Percentiles rank a stretch among this genome's conserved stretches.
Evolutionary conservation across 2,888 invertebrate species (phyloP).

Genomic region (Beris chalybata): DNA sequence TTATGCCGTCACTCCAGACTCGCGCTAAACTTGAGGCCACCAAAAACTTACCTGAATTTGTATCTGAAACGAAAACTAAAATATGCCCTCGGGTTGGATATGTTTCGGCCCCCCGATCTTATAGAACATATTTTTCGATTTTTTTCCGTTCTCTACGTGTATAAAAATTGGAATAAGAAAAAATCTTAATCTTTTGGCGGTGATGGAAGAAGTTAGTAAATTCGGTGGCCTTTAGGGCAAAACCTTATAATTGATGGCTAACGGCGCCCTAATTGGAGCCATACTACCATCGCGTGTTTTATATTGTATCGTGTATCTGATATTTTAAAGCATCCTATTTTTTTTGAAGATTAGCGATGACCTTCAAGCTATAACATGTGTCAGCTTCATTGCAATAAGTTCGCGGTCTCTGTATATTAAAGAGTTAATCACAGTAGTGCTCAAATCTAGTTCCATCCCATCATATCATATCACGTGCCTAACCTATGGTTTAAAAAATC

Average conservation of each 20-base stretch:
- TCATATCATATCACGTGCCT: too few relatives aligned
- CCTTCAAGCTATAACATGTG: too few relatives aligned
- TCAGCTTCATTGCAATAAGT: too few relatives aligned
- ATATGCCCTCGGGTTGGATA: slow-evolving; percentile 13
- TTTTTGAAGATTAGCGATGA: too few relatives aligned
- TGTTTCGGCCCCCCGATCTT: slow-evolving; percentile 6
- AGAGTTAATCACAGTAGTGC: too few relatives aligned
- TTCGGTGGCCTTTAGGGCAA: slow-evolving; percentile 43
- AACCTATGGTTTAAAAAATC: too few relatives aligned
- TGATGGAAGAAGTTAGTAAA: slow-evolving; percentile 33
- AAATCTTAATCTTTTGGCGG: neutral
- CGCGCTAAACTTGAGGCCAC: slow-evolving; percentile 25
- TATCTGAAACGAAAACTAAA: slow-evolving; percentile 9
- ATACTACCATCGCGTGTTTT: slow-evolving; percentile 28
- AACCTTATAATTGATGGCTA: slow-evolving; percentile 39
- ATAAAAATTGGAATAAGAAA: too few relatives aligned
- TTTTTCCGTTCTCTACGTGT: too few relatives aligned
- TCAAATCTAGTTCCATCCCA: too few relatives aligned
- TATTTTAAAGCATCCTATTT: too few relatives aligned
- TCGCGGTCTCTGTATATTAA: too few relatives aligned
- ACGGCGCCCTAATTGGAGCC: slow-evolving; percentile 36
- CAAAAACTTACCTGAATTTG: slow-evolving; percentile 15
- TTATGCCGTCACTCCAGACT: slow-evolving; percentile 27
- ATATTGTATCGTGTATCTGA: neutral
- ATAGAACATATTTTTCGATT: slow-evolving; percentile 16